Evolutionary conservation across 2,113 vertebrate genomes (phyloP).

Genomic region (Pseudopodoces humilis): DNA sequence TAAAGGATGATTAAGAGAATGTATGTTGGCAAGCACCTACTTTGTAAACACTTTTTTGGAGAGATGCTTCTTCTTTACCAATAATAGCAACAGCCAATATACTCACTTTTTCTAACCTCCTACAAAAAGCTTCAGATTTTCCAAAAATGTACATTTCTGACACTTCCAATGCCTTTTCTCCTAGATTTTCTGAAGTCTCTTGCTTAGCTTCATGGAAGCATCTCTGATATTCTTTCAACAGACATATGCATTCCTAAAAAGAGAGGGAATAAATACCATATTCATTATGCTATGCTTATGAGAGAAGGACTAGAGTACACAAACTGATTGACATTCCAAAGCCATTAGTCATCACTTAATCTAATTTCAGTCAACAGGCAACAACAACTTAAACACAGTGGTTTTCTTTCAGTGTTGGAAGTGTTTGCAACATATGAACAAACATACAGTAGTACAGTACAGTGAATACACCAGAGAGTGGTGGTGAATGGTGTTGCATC

Average conservation of each 20-base stretch:
- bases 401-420: not conserved
- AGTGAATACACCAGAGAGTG: not conserved
- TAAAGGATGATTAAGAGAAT: not conserved
- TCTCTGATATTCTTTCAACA: conserved; percentile 82
- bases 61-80: not conserved
- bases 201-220: conserved; percentile 77
- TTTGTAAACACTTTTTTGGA: not conserved
- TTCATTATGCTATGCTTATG: not conserved
- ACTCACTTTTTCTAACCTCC: conserved; percentile 83
- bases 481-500: not conserved
- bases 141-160: conserved; percentile 84
- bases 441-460: not conserved
- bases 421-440: not conserved
- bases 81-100: not conserved
- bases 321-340: not conserved
- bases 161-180: conserved; percentile 76
- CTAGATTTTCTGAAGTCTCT: conserved; percentile 65
- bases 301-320: not conserved
- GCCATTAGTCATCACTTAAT: not conserved
- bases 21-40: not conserved
- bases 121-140: conserved; percentile 83
- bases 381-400: not conserved
- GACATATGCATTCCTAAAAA: conserved; percentile 76
- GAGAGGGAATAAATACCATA: not conserved
- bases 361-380: not conserved